Evolutionary conservation across 2,888 invertebrate genomes (phyloP), one percentile per base, ranked within the genome.

Genomic region (Heliothis peltigera): DNA sequence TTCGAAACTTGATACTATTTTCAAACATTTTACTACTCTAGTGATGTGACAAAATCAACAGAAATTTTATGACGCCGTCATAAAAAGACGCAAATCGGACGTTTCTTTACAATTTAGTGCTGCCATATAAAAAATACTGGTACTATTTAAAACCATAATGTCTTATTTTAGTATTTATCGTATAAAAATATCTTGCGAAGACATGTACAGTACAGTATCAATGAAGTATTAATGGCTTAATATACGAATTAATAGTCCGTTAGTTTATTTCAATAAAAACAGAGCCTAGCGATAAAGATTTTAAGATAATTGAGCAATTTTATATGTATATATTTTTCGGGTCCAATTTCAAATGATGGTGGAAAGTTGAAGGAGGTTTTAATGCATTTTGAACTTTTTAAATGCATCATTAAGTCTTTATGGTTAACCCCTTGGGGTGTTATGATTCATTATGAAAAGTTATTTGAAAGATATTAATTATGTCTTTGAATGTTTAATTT

Each of bases 111-210:
- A 70, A 62, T 67, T 71, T 70, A 77, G 47, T 73, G 32, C 4
- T 44, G 49, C 52, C 51, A 66, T 67, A 74, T 77, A 74, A 82
- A 79, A 54, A 71, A 69, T 64, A 63, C 74, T 52, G 58, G 66
- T 47, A 43, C 51, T 22, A 64, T 77, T 71, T 19, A 10, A 22
- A 52, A 64, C 67, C 43, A 44, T 71, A 62, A 73, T 63, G 64
- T 67, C 73, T 79, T 79, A 73, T 69, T 75, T 67, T 55, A 73
- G 49, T 19, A n/a, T 53, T 75, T 81, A 82, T 82, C 82, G 64
- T 7, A 12, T 61, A 42, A 21, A 39, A 55, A 39, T 65, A 81
- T 81, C 82, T 75, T 47, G 46, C 56, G 19, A n/a, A 56, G 35
- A 39, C 39, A 44, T 60, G 22, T 64, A 57, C 75, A 63, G 70